phyloP scores from a whole-genome alignment of 2,113 vertebrate species.

The Symphodus melops region DNA sequence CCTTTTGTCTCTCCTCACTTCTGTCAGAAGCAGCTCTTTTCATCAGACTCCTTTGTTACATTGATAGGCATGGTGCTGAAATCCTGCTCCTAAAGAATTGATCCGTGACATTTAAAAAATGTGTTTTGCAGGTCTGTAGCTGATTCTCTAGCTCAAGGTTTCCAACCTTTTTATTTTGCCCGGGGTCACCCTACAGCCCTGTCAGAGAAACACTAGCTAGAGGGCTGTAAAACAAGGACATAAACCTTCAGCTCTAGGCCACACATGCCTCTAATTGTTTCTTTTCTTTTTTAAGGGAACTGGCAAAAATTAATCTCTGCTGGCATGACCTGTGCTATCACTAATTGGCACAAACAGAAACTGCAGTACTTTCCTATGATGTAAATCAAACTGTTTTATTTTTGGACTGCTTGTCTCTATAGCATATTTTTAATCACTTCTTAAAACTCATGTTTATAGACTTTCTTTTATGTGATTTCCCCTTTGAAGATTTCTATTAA shows the following conservation, averaged over 20 bases:
- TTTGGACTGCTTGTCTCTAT: neutral
- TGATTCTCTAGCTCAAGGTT: neutral
- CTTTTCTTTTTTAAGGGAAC: neutral
- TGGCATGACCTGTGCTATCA: neutral
- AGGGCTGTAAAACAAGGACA: too few species aligned
- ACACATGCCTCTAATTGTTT: neutral
- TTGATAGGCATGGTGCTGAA: constrained; percentile 42
- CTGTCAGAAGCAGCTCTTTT: constrained; percentile 28
- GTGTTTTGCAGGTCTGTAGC: neutral
- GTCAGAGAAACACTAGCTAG: neutral
- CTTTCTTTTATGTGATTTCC: too few species aligned
- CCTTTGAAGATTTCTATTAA: too few species aligned
- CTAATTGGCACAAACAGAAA: neutral
- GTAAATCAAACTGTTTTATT: neutral
- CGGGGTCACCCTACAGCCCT: neutral
- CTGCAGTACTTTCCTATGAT: neutral
- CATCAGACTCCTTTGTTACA: constrained; percentile 27
- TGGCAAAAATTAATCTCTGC: neutral
- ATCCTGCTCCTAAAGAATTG: constrained; percentile 10
- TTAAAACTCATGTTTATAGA: too few species aligned
- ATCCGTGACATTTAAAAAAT: constrained; percentile 29
- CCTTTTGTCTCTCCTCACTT: neutral
- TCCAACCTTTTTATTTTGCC: neutral
- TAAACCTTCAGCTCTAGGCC: neutral
- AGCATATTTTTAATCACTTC: too few species aligned